Evolutionary conservation across 2,113 vertebrate species (phyloP).

Genomic region (Takifugu flavidus): DNA sequence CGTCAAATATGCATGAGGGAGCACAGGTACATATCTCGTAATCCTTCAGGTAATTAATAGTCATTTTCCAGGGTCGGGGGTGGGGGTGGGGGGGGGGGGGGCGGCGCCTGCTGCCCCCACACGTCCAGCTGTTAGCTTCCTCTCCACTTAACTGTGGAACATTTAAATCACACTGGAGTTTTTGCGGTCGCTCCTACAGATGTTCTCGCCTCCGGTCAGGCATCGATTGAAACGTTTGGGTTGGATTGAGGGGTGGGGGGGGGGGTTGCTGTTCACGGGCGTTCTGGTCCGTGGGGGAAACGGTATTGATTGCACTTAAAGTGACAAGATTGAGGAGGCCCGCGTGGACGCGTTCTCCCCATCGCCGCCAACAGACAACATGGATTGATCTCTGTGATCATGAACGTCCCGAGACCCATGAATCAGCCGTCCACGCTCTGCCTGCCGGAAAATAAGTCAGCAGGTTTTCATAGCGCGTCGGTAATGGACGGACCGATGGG

Average conservation of each 20-base stretch:
- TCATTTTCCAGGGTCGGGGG: too few species aligned
- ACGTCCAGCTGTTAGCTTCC: neutral
- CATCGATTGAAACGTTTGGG: conserved; percentile 66
- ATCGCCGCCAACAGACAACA: conserved; percentile 48
- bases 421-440: conserved; percentile 31
- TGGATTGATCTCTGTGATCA: conserved; percentile 48
- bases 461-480: conserved; percentile 26
- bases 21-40: conserved; percentile 42
- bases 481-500: conserved; percentile 28
- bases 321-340: conserved; percentile 71
- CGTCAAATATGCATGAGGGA: conserved; percentile 66
- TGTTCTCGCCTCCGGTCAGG: conserved; percentile 42
- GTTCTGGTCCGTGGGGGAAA: conserved; percentile 39
- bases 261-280: conserved; percentile 41
- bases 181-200: conserved; percentile 35
- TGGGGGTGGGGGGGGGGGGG: too few species aligned
- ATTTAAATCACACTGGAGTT: conserved; percentile 27
- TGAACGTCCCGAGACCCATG: conserved; percentile 31
- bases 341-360: conserved; percentile 59
- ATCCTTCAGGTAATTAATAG: conserved; percentile 53
- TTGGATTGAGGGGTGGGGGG: conserved; percentile 21
- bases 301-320: conserved; percentile 72
- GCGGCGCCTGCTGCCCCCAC: too few species aligned
- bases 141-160: conserved; percentile 23
- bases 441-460: conserved; percentile 34